A percentile compares a stretch with the other conserved stretches of the same genome.
phyloP scores from a whole-genome alignment of 2,113 vertebrate species.

The Dendropsophus ebraccatus region DNA sequence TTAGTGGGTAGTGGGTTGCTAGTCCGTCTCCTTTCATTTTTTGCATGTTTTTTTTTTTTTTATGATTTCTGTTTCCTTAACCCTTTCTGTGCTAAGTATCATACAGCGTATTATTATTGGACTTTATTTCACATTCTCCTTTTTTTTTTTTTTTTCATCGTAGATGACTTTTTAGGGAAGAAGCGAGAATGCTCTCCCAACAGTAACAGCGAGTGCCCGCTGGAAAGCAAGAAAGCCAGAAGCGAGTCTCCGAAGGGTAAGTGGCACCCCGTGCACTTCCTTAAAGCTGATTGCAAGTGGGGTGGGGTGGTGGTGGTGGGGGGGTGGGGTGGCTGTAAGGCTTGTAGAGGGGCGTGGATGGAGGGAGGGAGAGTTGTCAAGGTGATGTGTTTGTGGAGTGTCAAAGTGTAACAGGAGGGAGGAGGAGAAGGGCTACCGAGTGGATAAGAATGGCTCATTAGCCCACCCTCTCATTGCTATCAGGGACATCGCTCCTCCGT shows the following conservation, averaged over 20 bases:
- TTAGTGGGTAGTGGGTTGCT: background rate
- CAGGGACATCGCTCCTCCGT: conserved; percentile 27
- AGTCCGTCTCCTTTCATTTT: background rate
- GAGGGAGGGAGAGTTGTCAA: conserved; percentile 43
- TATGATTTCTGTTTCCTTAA: background rate
- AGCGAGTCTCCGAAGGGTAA: conserved; percentile 92
- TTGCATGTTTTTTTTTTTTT: background rate
- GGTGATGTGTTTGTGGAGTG: conserved; percentile 63
- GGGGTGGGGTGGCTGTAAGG: background rate
- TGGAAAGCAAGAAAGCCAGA: conserved; percentile 90
- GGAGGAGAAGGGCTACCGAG: conserved; percentile 28
- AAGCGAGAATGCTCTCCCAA: conserved; percentile 88
- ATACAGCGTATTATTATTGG: conserved; percentile 56
- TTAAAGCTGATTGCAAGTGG: conserved; percentile 26
- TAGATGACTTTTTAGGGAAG: conserved; percentile 92
- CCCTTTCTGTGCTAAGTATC: background rate
- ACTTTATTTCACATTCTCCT: background rate
- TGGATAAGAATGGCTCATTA: conserved; percentile 59
- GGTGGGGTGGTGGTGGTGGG: background rate
- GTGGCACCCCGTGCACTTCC: conserved; percentile 62
- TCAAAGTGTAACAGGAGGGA: conserved; percentile 28
- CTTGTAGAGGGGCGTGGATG: background rate
- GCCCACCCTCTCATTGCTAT: conserved; percentile 51
- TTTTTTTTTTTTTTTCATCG: conserved; percentile 62
- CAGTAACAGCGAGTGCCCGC: conserved; percentile 90